Conservation (phyloP, 1,140 invertebrate species). For the Lethrus apterus region DNA sequence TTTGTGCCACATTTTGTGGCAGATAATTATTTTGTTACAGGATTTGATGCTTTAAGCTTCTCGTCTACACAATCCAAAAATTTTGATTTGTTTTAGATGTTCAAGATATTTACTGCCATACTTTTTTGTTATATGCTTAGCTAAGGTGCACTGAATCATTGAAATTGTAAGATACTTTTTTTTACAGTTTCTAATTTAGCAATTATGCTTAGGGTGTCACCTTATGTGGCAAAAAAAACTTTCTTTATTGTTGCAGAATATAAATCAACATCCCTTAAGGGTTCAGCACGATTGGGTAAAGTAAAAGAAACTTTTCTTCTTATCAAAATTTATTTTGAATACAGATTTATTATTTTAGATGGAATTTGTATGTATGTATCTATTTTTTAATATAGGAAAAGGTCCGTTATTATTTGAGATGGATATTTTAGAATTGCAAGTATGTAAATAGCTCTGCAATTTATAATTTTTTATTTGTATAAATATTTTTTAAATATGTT, state of each 20-base stretch:
- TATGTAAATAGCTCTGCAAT: no score
- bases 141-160: not conserved
- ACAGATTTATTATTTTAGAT: not conserved
- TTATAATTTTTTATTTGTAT: no score
- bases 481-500: no score
- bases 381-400: not conserved
- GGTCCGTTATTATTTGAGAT: not conserved
- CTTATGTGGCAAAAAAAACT: constrained; percentile 1
- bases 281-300: not conserved
- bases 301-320: no score
- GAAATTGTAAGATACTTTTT: not conserved
- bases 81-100: not conserved
- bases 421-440: not conserved
- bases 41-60: no score
- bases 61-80: not conserved
- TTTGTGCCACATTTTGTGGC: no score
- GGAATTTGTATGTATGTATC: not conserved
- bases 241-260: not conserved
- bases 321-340: no score
- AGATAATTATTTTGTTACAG: no score
- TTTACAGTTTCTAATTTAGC: not conserved
- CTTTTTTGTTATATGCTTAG: not conserved
- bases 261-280: not conserved
- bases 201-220: not conserved
- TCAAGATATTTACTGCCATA: not conserved